These are phyloP conservation scores for Psittacula echo DNA, from an alignment of 2,797 vertebrate species.

Conservation along the genomic window DNA sequence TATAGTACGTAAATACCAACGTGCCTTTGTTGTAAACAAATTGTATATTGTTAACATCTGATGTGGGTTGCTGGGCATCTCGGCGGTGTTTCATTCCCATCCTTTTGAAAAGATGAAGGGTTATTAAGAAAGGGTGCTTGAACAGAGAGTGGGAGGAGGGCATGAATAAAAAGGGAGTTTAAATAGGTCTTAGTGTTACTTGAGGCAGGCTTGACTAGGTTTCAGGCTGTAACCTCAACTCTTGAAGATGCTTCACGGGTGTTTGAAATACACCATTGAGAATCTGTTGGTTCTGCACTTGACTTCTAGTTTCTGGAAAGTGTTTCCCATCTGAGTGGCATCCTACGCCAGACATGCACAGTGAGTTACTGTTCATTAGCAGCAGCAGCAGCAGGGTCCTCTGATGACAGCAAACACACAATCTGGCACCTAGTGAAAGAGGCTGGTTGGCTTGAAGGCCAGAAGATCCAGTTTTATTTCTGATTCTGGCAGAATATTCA, in stretches of 20 bases:
- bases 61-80: not conserved
- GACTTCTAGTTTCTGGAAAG: not conserved
- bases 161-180: not conserved
- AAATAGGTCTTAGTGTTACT: not conserved
- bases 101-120: not conserved
- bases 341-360: not conserved
- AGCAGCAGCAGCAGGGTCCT: not conserved
- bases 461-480: not conserved
- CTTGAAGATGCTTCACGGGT: not conserved
- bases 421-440: not conserved
- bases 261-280: not conserved
- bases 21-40: not conserved
- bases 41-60: not conserved
- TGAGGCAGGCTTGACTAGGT: not conserved
- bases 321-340: not conserved
- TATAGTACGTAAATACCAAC: accelerated
- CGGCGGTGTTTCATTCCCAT: not conserved
- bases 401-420: not conserved
- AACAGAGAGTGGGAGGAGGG: not conserved
- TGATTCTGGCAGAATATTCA: not conserved
- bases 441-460: not conserved
- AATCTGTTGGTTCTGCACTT: not conserved
- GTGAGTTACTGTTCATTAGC: not conserved
- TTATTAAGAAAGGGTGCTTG: not conserved
- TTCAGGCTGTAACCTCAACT: not conserved